Conservation (phyloP, 1,140 invertebrate species). For the Drosophila varians region DNA sequence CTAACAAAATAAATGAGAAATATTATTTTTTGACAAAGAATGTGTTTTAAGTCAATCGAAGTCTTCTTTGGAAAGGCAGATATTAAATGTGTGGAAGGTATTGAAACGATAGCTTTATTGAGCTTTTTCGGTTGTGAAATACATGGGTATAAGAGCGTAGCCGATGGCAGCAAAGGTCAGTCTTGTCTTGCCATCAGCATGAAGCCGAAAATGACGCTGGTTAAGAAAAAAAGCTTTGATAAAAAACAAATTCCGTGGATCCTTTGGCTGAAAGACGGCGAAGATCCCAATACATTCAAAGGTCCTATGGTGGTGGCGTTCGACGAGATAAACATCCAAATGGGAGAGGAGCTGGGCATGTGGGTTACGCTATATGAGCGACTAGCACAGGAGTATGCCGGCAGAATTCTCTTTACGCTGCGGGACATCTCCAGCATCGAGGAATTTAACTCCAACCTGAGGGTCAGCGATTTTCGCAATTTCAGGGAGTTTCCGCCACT, state of each 20-base stretch:
- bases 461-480: constrained; percentile 22
- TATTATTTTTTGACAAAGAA: background rate
- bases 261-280: constrained; percentile 11
- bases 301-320: constrained; percentile 34
- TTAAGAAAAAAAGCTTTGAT: background rate
- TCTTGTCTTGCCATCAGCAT: background rate
- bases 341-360: background rate
- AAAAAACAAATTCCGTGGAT: constrained; percentile 8
- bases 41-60: background rate
- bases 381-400: constrained; percentile 27
- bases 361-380: constrained; percentile 27
- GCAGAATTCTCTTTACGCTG: constrained; percentile 19
- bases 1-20: background rate
- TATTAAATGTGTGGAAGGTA: background rate
- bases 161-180: background rate
- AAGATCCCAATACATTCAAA: background rate
- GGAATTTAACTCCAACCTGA: constrained; percentile 10
- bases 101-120: background rate
- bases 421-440: constrained; percentile 29
- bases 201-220: background rate
- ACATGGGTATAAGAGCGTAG: background rate
- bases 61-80: background rate
- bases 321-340: constrained; percentile 11
- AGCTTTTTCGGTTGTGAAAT: constrained; percentile 1
- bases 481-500: constrained; percentile 38